A percentile compares a stretch with the other conserved stretches of the same genome.
These are phyloP conservation scores for Eleutherodactylus coqui DNA, from an alignment of 2,797 vertebrate species.

Conservation along the genomic window DNA sequence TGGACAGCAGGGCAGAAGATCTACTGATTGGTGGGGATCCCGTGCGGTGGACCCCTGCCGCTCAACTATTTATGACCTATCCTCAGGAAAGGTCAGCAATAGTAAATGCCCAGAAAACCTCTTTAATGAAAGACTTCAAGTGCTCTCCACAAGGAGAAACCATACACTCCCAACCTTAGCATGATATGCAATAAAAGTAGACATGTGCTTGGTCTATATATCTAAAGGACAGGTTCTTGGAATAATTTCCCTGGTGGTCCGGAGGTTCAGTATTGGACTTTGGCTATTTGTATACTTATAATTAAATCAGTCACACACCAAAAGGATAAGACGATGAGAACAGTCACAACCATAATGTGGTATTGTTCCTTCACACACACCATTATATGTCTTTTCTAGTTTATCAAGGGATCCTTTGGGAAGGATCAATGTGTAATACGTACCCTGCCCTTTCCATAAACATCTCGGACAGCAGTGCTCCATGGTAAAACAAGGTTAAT, in stretches of 20 bases:
- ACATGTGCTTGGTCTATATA: not conserved
- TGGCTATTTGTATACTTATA: not conserved
- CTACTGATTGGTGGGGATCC: too few relatives aligned
- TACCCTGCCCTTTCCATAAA: constrained; percentile 28
- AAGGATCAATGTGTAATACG: constrained; percentile 14
- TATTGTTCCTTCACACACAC: not conserved
- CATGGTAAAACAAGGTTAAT: constrained; percentile 3
- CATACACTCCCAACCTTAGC: too few relatives aligned
- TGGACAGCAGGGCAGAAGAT: too few relatives aligned
- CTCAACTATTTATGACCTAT: too few relatives aligned
- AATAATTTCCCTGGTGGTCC: not conserved
- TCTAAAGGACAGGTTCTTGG: not conserved
- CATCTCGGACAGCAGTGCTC: not conserved
- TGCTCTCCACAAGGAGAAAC: too few relatives aligned
- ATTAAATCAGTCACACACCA: not conserved
- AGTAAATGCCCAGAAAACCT: too few relatives aligned
- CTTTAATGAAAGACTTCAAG: too few relatives aligned
- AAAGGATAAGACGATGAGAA: not conserved
- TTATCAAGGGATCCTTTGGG: not conserved
- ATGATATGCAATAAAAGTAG: not conserved
- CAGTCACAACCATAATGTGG: not conserved
- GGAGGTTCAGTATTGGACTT: not conserved
- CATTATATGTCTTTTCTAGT: not conserved
- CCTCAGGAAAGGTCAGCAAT: too few relatives aligned
- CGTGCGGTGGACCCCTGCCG: too few relatives aligned